These are phyloP conservation scores for Pseudococcus viburni DNA, from an alignment of 2,888 invertebrate species.

Conservation along the genomic window DNA sequence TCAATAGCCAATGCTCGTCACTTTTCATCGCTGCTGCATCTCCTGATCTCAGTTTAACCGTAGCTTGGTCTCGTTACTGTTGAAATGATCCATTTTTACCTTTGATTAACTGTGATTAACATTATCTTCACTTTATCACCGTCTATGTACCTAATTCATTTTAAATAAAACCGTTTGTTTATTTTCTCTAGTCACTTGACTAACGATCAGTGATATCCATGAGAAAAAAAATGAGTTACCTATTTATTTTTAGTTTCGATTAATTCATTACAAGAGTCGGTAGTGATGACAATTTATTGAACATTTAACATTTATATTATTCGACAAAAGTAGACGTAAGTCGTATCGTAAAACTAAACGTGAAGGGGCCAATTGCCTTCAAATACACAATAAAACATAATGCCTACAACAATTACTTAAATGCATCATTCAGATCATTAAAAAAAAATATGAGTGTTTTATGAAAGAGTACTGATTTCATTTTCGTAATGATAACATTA, in stretches of 20 bases:
- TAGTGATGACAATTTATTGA: neutral
- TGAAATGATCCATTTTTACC: neutral
- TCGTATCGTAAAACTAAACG: neutral
- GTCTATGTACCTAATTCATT: neutral
- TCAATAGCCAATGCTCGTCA: neutral
- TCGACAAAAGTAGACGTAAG: neutral
- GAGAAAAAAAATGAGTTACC: too few relatives aligned
- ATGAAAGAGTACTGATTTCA: too few relatives aligned
- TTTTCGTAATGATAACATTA: too few relatives aligned
- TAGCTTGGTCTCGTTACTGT: neutral
- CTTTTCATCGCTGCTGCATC: neutral
- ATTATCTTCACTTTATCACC: neutral
- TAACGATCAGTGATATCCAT: too few relatives aligned
- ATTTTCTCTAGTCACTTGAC: neutral
- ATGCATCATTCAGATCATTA: slow-evolving; percentile 5
- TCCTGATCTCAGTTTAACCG: neutral
- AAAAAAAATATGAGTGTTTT: too few relatives aligned
- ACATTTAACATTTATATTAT: neutral
- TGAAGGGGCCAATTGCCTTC: neutral
- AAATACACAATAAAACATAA: neutral
- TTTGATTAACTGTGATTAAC: neutral
- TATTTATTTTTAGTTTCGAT: neutral
- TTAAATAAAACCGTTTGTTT: neutral
- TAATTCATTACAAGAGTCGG: neutral
- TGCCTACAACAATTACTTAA: neutral